Evolutionary conservation across 2,797 vertebrate genomes (phyloP), one percentile per base, ranked within the genome.

Genomic region (Siniperca obscura): DNA sequence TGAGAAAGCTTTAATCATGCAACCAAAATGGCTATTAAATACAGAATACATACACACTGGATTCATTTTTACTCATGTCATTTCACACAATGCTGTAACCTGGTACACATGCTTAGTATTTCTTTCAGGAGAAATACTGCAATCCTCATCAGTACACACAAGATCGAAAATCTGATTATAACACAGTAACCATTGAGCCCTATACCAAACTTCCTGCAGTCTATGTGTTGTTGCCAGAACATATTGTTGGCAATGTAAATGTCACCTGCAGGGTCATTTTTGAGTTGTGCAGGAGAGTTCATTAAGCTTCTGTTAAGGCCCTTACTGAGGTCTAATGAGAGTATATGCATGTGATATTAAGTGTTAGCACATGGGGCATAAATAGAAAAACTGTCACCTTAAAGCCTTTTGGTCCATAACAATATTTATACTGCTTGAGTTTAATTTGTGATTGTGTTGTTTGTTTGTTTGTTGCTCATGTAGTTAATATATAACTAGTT

Each of bases 41-140:
- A 57, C 27, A 68, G 46, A 70, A 60, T 56, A 75, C 56, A 40
- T 40, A 42, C 64, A 65, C 60, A 55, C 25, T 21, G 21, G 22
- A 55, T 55, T n/a, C 0, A 40, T 40, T 38, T n/a, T 27, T 56
- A 8, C 70, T 17, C 25, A n/a, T 14, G 19, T 30, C 30, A 30
- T 30, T 30, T 30, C 30, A 30, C 30, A 30, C 30, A 30, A 60
- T 1, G 6, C 21, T 38, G 3, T 14, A 66, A 74, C 48, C 22
- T 38, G 21, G 9, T 68, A 38, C 27, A 40, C 50, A 48, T 16
- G 11, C 1, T 17, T 19, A 7, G 25, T 40, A 14, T 27, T 38
- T 25, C 30, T 60, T 48, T 36, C 7, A 52, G 56, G 61, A 67
- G 25, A 48, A 60, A 27, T 5, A 27, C 40, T 57, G 62, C 13